A percentile compares a stretch with the other conserved stretches of the same genome.
Evolutionary conservation across 2,797 vertebrate genomes (phyloP).

Genomic region (Danio aesculapii): DNA sequence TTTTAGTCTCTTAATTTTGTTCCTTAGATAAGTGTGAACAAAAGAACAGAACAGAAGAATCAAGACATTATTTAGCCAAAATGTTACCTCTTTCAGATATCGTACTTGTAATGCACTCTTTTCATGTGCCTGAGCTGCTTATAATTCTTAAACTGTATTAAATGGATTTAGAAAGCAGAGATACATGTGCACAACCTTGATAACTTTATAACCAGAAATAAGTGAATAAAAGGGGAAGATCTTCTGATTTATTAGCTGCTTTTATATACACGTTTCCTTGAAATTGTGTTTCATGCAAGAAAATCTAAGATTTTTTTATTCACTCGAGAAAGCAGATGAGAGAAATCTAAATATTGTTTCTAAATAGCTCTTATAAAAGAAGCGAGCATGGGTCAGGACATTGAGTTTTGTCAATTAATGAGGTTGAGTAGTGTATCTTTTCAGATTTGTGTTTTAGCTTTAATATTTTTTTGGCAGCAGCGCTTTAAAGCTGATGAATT

Average conservation of each 20-base stretch:
- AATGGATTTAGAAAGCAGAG: background rate
- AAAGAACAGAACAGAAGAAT: too few relatives aligned
- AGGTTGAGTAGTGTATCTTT: background rate
- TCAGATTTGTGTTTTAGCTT: background rate
- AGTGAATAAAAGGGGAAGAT: too few relatives aligned
- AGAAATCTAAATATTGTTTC: background rate
- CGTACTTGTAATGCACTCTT: too few relatives aligned
- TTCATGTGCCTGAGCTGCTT: too few relatives aligned
- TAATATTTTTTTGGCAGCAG: background rate
- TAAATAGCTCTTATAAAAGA: background rate
- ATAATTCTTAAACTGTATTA: background rate
- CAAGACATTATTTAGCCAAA: too few relatives aligned
- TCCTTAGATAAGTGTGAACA: too few relatives aligned
- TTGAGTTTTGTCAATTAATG: background rate
- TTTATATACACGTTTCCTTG: background rate
- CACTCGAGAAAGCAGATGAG: background rate
- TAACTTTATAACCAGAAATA: background rate
- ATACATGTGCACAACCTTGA: background rate
- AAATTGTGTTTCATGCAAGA: background rate
- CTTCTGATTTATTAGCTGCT: background rate
- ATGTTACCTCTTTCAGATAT: too few relatives aligned
- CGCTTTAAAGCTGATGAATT: constrained; percentile 28
- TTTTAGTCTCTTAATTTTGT: too few relatives aligned
- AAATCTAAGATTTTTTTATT: background rate
- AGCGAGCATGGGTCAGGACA: background rate